Evolutionary conservation across 2,797 vertebrate genomes (phyloP).

Genomic region (Dendrocincla fuliginosa): DNA sequence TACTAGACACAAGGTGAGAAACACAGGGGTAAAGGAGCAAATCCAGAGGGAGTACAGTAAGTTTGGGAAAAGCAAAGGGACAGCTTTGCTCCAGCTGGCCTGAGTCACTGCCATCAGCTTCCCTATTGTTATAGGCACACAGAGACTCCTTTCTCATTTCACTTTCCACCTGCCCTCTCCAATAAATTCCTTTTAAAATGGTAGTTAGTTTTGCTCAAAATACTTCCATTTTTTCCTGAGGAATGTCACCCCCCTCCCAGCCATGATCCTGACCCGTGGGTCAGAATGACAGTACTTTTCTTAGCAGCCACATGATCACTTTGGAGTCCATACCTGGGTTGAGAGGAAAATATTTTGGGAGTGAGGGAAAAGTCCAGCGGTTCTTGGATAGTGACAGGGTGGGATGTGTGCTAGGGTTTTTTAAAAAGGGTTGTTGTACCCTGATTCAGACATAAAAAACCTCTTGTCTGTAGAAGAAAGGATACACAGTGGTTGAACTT

Average conservation of each 20-base stretch:
- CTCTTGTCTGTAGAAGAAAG: background rate
- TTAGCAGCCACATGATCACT: background rate
- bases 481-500: rapidly evolving
- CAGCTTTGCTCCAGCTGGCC: background rate
- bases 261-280: background rate
- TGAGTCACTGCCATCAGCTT: background rate
- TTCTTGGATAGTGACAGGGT: background rate
- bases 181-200: constrained; percentile 4
- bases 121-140: background rate
- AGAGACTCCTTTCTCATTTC: background rate
- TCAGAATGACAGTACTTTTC: background rate
- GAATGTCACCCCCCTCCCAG: background rate
- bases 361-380: background rate
- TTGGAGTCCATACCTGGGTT: background rate
- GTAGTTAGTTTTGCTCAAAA: background rate
- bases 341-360: background rate
- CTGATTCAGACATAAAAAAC: background rate
- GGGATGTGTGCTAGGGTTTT: background rate
- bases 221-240: constrained; percentile 22
- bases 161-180: background rate
- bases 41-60: background rate
- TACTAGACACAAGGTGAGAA: background rate
- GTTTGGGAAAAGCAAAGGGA: background rate
- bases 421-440: background rate
- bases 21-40: background rate